Evolutionary conservation across 2,888 invertebrate genomes (phyloP).

Genomic region (Drosophila aldrichi): DNA sequence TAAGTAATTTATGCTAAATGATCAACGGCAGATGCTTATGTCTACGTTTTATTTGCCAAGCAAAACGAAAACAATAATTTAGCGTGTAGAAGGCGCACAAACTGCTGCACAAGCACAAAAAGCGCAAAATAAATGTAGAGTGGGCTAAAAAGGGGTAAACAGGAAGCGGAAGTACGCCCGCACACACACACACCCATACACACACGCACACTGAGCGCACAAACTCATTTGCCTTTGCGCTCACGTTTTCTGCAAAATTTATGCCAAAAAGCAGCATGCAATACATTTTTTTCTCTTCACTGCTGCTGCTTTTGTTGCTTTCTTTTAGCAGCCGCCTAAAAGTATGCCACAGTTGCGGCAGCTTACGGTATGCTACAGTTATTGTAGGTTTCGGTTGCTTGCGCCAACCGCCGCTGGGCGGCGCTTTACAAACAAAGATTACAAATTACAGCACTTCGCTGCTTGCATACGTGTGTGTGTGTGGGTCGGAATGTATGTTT

Average conservation of each 20-base stretch:
- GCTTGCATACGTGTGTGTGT: neutral
- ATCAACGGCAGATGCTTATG: slow-evolving; percentile 75
- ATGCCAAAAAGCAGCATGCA: slow-evolving; percentile 68
- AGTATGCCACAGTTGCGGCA: slow-evolving; percentile 40
- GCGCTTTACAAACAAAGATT: slow-evolving; percentile 50
- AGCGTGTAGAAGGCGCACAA: slow-evolving; percentile 31
- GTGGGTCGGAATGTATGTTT: slow-evolving; percentile 12
- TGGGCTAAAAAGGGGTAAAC: slow-evolving; percentile 60
- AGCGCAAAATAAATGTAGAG: slow-evolving; percentile 44
- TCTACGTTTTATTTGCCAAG: slow-evolving; percentile 71
- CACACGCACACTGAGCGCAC: slow-evolving; percentile 19
- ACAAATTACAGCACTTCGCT: slow-evolving; percentile 30
- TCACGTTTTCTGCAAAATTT: slow-evolving; percentile 72
- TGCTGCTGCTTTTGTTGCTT: neutral
- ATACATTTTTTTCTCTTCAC: slow-evolving; percentile 53
- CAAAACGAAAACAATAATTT: slow-evolving; percentile 80
- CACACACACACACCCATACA: slow-evolving; percentile 19
- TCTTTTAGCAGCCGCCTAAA: slow-evolving; percentile 34
- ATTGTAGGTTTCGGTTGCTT: slow-evolving; percentile 21
- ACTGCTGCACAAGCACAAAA: slow-evolving; percentile 73
- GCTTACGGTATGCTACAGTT: slow-evolving; percentile 27
- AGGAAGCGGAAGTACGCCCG: slow-evolving; percentile 71
- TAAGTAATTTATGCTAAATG: slow-evolving; percentile 75
- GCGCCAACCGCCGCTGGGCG: slow-evolving; percentile 27
- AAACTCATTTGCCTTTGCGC: slow-evolving; percentile 77